A percentile compares a stretch with the other conserved stretches of the same genome.
Conservation (phyloP, 2,888 invertebrate species). For the Hirtodrosophila trivittata region DNA sequence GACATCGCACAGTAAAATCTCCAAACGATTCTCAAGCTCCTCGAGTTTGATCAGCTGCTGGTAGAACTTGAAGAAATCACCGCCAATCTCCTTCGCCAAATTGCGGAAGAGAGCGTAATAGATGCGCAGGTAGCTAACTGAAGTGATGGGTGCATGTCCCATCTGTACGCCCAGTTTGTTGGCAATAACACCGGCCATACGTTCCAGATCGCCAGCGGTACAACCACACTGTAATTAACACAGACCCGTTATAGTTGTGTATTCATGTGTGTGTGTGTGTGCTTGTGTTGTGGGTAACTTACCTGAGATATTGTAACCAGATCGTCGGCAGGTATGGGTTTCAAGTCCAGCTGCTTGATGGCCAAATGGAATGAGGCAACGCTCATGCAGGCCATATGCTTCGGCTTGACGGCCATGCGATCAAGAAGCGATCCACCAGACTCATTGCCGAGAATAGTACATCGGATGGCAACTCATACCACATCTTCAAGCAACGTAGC, state of each 20-base stretch:
- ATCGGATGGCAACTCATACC: constrained; percentile 92
- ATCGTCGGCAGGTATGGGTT: constrained; percentile 87
- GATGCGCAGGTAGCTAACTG: constrained; percentile 89
- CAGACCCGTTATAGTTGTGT: constrained; percentile 23
- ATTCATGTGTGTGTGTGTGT: background rate
- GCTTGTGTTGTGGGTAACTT: constrained; percentile 18
- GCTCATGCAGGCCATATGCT: constrained; percentile 94
- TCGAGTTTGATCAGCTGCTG: constrained; percentile 85
- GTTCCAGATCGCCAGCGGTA: constrained; percentile 91
- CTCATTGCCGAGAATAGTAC: constrained; percentile 91
- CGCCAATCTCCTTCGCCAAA: constrained; percentile 85
- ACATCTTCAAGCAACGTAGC: constrained; percentile 91
- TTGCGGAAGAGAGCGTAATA: constrained; percentile 87
- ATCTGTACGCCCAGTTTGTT: constrained; percentile 89
- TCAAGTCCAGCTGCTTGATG: constrained; percentile 87
- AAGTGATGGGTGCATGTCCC: constrained; percentile 86
- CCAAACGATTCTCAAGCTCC: constrained; percentile 88
- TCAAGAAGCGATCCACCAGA: constrained; percentile 91
- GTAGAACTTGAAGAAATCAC: constrained; percentile 85
- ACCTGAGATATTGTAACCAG: constrained; percentile 86
- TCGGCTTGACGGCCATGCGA: constrained; percentile 91
- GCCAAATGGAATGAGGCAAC: constrained; percentile 94
- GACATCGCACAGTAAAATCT: constrained; percentile 90
- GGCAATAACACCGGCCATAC: constrained; percentile 93
- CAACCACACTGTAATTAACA: constrained; percentile 88